Percentiles rank a stretch among this genome's conserved stretches.
Evolutionary conservation across 2,113 vertebrate genomes (phyloP).

Genomic region (Cervus canadensis): DNA sequence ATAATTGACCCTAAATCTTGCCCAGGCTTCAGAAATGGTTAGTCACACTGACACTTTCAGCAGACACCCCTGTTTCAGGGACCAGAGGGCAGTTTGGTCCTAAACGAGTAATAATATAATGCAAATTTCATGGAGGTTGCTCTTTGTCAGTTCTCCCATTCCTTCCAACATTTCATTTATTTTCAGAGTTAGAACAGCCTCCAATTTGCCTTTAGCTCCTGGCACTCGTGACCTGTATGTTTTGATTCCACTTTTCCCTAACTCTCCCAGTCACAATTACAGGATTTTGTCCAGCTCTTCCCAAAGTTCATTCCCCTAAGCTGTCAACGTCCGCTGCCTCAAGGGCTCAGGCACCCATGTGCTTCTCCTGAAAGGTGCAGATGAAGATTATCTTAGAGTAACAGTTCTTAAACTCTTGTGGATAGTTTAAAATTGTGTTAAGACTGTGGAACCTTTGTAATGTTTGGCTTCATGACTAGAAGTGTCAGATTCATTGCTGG

Average conservation of each 20-base stretch:
- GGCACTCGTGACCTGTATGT: constrained; percentile 55
- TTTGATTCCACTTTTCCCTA: constrained; percentile 15
- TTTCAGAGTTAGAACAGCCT: background rate
- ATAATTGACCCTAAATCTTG: constrained; percentile 65
- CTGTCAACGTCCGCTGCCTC: constrained; percentile 11
- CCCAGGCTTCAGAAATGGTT: constrained; percentile 52
- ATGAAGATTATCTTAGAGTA: background rate
- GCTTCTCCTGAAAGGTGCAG: background rate
- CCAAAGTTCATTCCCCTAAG: constrained; percentile 46
- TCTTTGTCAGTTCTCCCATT: constrained; percentile 47
- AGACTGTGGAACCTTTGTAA: background rate
- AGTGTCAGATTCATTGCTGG: background rate
- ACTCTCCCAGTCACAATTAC: constrained; percentile 24
- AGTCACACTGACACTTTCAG: constrained; percentile 48
- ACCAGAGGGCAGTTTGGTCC: background rate
- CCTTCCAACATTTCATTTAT: constrained; percentile 6
- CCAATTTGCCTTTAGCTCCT: constrained; percentile 26
- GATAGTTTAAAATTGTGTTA: background rate
- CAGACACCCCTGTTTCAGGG: constrained; percentile 40
- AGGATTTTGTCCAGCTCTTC: constrained; percentile 41
- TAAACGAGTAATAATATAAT: constrained; percentile 56
- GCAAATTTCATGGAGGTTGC: constrained; percentile 20
- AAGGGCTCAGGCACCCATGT: background rate
- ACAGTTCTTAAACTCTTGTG: background rate
- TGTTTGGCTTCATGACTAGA: background rate